Percentiles rank a stretch among this genome's conserved stretches.
phyloP scores from a whole-genome alignment of 2,113 vertebrate species.

The Columba livia region DNA sequence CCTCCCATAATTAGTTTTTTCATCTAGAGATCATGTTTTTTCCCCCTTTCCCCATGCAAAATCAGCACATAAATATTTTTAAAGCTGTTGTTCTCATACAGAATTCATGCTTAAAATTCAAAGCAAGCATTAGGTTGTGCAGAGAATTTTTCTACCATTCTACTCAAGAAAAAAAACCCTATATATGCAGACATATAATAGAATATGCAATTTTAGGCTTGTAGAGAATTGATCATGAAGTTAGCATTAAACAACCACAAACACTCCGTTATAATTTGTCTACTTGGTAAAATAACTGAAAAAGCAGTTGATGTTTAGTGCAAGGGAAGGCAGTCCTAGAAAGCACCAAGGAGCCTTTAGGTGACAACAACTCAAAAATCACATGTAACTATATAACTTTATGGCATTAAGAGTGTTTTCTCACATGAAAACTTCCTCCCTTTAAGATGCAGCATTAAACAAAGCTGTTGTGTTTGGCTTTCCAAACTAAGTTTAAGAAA shows the following conservation, averaged over 20 bases:
- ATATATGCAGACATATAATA: fast-evolving
- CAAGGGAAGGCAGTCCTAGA: neutral
- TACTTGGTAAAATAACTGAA: neutral
- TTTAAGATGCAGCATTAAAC: neutral
- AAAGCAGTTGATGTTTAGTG: neutral
- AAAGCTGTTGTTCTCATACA: neutral
- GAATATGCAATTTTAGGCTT: neutral
- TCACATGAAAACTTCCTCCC: neutral
- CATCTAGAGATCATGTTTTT: neutral
- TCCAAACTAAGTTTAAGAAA: neutral
- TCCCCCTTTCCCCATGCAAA: neutral
- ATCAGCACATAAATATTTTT: neutral
- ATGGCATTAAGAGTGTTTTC: neutral
- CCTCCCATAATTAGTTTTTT: constrained; percentile 55
- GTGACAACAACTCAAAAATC: neutral
- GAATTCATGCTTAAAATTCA: neutral
- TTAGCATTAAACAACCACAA: neutral
- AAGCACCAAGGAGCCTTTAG: neutral
- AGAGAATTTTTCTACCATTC: neutral
- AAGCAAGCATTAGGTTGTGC: neutral
- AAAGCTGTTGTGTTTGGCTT: neutral
- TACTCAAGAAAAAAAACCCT: neutral
- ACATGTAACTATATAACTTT: fast-evolving
- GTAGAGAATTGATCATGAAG: fast-evolving
- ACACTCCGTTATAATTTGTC: fast-evolving